These are phyloP conservation scores for Phoebastria nigripes DNA, from an alignment of 2,797 vertebrate genomes.

Conservation along the genomic window DNA sequence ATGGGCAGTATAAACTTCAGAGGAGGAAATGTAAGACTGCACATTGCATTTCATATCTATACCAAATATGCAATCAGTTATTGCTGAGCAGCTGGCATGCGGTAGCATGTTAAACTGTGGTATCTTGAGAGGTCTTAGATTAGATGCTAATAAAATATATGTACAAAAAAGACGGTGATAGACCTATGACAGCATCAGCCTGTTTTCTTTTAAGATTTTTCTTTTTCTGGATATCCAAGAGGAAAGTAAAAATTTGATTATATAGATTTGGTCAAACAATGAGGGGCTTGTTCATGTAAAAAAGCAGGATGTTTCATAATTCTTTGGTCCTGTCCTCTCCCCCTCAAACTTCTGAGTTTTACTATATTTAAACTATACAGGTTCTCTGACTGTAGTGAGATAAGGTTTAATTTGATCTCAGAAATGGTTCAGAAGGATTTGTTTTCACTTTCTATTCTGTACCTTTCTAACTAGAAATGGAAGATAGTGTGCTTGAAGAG, in stretches of 20 bases:
- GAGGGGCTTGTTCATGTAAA: background rate
- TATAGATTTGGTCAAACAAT: background rate
- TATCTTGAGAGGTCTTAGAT: background rate
- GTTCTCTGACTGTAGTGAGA: background rate
- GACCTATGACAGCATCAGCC: background rate
- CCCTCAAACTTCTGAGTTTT: background rate
- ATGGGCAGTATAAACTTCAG: background rate
- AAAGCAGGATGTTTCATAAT: background rate
- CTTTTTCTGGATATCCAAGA: background rate
- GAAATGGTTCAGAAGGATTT: background rate
- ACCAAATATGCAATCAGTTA: background rate
- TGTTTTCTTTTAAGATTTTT: background rate
- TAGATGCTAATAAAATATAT: background rate
- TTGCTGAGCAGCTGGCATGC: background rate
- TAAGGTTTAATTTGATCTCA: background rate
- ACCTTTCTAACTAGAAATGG: background rate
- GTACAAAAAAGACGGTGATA: background rate
- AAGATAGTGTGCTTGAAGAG: background rate
- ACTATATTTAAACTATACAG: background rate
- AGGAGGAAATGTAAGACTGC: background rate
- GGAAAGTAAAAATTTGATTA: background rate
- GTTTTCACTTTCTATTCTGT: background rate
- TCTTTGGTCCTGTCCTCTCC: background rate
- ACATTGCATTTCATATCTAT: background rate
- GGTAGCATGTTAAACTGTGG: background rate